Evolutionary conservation across 1,140 invertebrate species (phyloP).

Genomic region (Drosophila parvula): DNA sequence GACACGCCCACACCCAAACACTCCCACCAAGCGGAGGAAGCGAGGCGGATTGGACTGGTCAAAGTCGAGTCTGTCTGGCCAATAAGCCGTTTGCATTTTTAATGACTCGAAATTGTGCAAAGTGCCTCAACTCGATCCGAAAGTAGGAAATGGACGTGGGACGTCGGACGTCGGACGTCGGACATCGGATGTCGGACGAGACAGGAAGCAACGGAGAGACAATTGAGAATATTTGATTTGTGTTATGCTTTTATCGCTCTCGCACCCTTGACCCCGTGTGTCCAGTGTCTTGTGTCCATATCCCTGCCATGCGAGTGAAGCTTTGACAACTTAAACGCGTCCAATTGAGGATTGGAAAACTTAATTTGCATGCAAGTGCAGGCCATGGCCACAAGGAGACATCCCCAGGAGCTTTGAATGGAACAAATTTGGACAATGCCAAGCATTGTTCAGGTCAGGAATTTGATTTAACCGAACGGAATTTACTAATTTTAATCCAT

Average conservation of each 20-base stretch:
- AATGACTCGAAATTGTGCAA: constrained; percentile 67
- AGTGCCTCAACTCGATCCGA: constrained; percentile 40
- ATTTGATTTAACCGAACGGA: background rate
- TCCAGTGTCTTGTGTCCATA: background rate
- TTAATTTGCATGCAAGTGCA: constrained; percentile 30
- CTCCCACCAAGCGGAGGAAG: too few relatives aligned
- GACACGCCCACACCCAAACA: constrained; percentile 11
- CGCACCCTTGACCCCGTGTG: constrained; percentile 32
- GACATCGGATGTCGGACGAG: too few relatives aligned
- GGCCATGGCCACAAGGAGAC: background rate
- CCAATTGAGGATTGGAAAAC: constrained; percentile 41
- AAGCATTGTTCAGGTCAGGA: constrained; percentile 1
- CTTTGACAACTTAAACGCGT: constrained; percentile 46
- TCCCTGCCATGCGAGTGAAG: constrained; percentile 22
- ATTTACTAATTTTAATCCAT: constrained; percentile 7
- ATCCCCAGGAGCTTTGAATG: constrained; percentile 7
- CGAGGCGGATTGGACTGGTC: constrained; percentile 11
- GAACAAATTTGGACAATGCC: constrained; percentile 6
- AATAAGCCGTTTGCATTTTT: constrained; percentile 71
- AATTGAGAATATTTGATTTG: constrained; percentile 50
- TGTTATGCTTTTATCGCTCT: constrained; percentile 47
- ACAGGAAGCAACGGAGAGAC: constrained; percentile 18
- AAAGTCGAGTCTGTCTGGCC: constrained; percentile 30
- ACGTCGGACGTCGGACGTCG: background rate
- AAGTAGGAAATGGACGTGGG: constrained; percentile 8